Conservation (phyloP, 2,888 invertebrate species). For the Caenorhabditis imperialis region DNA sequence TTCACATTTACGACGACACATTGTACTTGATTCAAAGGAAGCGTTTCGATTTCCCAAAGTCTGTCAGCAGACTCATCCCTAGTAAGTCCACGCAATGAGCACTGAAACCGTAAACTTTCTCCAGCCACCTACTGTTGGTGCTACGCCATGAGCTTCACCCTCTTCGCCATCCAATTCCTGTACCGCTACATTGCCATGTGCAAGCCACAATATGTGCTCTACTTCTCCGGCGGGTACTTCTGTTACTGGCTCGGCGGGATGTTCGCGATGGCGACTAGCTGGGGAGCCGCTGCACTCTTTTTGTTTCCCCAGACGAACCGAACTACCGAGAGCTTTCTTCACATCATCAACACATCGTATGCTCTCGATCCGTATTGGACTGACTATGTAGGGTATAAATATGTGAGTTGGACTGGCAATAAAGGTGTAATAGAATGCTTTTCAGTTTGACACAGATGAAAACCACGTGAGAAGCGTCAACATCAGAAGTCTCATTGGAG, state of each 20-base stretch:
- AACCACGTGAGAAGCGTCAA: slow-evolving; percentile 7
- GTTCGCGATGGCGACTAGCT: slow-evolving; percentile 17
- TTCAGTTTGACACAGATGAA: slow-evolving; percentile 22
- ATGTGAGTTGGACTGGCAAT: slow-evolving; percentile 17
- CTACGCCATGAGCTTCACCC: too few relatives aligned
- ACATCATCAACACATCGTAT: slow-evolving; percentile 21
- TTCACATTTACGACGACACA: slow-evolving; percentile 19
- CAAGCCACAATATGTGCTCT: slow-evolving; percentile 14
- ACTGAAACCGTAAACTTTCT: too few relatives aligned
- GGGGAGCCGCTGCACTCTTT: slow-evolving; percentile 20
- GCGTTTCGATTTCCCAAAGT: neutral
- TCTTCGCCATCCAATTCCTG: slow-evolving; percentile 27
- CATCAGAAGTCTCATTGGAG: slow-evolving; percentile 16
- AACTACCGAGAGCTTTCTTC: slow-evolving; percentile 18
- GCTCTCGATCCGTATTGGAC: slow-evolving; percentile 14
- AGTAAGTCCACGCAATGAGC: too few relatives aligned
- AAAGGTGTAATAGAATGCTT: too few relatives aligned
- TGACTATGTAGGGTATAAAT: slow-evolving; percentile 28
- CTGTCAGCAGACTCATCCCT: neutral
- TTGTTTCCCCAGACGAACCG: slow-evolving; percentile 29
- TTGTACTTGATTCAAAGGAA: slow-evolving; percentile 5
- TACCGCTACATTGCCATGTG: slow-evolving; percentile 24
- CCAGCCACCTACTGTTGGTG: slow-evolving; percentile 24
- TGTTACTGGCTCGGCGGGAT: slow-evolving; percentile 9
- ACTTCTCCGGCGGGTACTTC: slow-evolving; percentile 17